Conservation (phyloP, 1,140 invertebrate genomes). For the Orius insidiosus region DNA sequence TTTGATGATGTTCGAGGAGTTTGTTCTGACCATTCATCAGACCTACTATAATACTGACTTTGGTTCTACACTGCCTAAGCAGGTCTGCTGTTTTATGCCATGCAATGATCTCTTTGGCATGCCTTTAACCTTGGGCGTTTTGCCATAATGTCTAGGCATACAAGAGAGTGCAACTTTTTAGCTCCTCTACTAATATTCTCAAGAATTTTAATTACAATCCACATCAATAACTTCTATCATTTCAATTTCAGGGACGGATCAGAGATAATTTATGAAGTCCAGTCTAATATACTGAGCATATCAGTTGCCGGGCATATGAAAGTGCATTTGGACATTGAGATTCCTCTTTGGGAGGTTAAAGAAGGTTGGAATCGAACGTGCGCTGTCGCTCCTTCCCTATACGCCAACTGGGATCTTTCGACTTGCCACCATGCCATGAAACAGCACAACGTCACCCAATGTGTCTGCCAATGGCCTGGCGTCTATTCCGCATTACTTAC, state of each 20-base stretch:
- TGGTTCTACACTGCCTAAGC: too few relatives aligned
- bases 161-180: too few relatives aligned
- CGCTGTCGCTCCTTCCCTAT: slow-evolving; percentile 5
- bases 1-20: too few relatives aligned
- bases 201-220: too few relatives aligned
- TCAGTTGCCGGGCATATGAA: slow-evolving; percentile 10
- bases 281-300: slow-evolving; percentile 28
- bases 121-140: too few relatives aligned
- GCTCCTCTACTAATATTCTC: too few relatives aligned
- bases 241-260: slow-evolving; percentile 29
- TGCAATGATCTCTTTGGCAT: too few relatives aligned
- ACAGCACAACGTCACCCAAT: slow-evolving; percentile 8
- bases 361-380: slow-evolving; percentile 16
- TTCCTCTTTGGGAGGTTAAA: neutral
- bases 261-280: slow-evolving; percentile 44
- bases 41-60: too few relatives aligned
- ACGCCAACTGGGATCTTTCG: slow-evolving; percentile 14
- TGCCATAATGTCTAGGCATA: too few relatives aligned
- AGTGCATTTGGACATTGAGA: slow-evolving; percentile 7
- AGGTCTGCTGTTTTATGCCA: too few relatives aligned
- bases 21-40: too few relatives aligned
- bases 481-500: slow-evolving; percentile 15
- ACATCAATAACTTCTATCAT: too few relatives aligned
- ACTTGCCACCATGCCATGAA: slow-evolving; percentile 6
- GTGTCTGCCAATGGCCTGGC: slow-evolving; percentile 14